Percentiles rank a stretch among this genome's conserved stretches.
Conservation (phyloP, 1,140 invertebrate species). For the Mamestra configurata region DNA sequence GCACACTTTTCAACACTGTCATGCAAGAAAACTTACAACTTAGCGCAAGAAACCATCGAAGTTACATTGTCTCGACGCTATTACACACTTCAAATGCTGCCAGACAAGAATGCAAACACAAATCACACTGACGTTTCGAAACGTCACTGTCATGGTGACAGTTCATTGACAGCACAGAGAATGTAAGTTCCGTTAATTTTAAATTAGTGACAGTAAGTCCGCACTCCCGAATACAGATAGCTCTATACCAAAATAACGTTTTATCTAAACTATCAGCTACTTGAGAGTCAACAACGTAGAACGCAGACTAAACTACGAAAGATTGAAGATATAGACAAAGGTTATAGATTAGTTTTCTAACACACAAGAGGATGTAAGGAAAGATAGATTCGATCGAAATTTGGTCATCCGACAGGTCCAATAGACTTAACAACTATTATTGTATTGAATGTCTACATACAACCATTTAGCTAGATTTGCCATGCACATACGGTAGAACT, state of each 20-base stretch:
- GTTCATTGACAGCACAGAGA: conserved; percentile 10
- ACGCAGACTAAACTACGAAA: conserved; percentile 73
- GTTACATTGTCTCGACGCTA: background rate
- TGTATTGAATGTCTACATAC: conserved; percentile 85
- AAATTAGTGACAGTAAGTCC: conserved; percentile 84
- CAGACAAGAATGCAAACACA: background rate
- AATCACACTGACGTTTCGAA: background rate
- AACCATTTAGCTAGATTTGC: conserved; percentile 85
- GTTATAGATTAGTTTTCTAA: conserved; percentile 50
- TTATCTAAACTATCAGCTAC: conserved; percentile 76
- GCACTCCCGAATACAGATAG: conserved; percentile 67
- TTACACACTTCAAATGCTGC: background rate
- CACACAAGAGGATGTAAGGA: conserved; percentile 64
- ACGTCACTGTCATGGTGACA: background rate
- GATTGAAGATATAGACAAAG: conserved; percentile 63
- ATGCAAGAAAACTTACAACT: conserved; percentile 65
- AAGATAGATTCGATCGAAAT: conserved; percentile 61
- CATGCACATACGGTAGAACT: conserved; percentile 77
- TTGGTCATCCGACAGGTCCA: conserved; percentile 75
- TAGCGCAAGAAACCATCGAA: conserved; percentile 14
- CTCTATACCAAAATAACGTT: conserved; percentile 82
- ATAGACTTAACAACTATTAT: conserved; percentile 81
- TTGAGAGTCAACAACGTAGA: conserved; percentile 84
- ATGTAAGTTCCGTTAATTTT: conserved; percentile 62
- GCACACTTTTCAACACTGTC: conserved; percentile 63